Conservation (phyloP, 2,888 invertebrate genomes). For the Tachina fera region DNA sequence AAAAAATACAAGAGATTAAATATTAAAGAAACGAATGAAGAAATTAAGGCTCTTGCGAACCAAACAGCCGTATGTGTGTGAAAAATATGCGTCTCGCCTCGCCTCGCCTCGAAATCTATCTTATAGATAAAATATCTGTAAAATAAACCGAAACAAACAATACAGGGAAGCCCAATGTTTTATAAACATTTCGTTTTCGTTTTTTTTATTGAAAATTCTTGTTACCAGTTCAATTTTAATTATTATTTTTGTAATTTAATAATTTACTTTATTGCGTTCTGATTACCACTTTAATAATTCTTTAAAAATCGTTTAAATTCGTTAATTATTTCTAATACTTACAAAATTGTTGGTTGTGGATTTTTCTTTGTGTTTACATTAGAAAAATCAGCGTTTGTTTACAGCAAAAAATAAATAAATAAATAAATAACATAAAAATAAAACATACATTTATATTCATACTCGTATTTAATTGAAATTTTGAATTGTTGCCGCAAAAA, state of each 20-base stretch:
- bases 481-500: conserved; percentile 25
- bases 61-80: conserved; percentile 42
- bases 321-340: conserved; percentile 53
- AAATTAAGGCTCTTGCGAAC: conserved; percentile 37
- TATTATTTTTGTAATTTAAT: conserved; percentile 51
- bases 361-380: not conserved
- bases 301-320: conserved; percentile 33
- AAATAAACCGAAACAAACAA: conserved; percentile 52
- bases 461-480: conserved; percentile 15
- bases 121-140: conserved; percentile 27
- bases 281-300: conserved; percentile 52
- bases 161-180: conserved; percentile 65
- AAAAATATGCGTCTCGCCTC: not conserved
- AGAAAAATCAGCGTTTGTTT: conserved; percentile 44
- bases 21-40: conserved; percentile 24
- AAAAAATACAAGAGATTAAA: conserved; percentile 32
- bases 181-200: conserved; percentile 73
- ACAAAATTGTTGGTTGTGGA: conserved; percentile 42
- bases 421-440: not conserved
- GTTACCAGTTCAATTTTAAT: conserved; percentile 71
- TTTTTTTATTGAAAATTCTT: conserved; percentile 69
- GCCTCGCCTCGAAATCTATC: conserved; percentile 18
- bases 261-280: conserved; percentile 49
- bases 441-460: not conserved
- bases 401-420: conserved; percentile 1